Percentiles rank a stretch among this genome's conserved stretches.
phyloP scores from a whole-genome alignment of 1,140 invertebrate genomes.

The Triops longicaudatus region DNA sequence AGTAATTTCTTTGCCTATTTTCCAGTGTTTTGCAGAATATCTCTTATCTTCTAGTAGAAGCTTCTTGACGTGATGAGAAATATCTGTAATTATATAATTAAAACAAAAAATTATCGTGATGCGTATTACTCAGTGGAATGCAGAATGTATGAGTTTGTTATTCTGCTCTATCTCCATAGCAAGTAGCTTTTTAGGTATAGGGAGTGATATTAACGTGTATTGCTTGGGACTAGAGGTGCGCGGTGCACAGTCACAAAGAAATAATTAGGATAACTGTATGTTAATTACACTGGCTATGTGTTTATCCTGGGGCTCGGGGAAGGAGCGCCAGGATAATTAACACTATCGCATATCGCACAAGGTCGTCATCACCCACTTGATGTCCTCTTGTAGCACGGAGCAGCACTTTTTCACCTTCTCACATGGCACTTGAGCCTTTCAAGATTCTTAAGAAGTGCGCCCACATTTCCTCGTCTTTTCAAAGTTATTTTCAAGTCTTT shows the following conservation, averaged over 20 bases:
- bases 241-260: constrained; percentile 11
- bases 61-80: too few relatives aligned
- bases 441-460: neutral
- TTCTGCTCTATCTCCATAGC: neutral
- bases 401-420: neutral
- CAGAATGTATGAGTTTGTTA: too few relatives aligned
- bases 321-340: neutral
- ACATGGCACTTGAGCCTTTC: constrained; percentile 3
- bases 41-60: too few relatives aligned
- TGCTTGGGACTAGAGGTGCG: constrained; percentile 13
- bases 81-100: too few relatives aligned
- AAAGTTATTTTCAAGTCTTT: neutral
- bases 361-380: constrained; percentile 11
- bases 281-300: constrained; percentile 15
- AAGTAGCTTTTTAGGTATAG: neutral
- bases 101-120: too few relatives aligned
- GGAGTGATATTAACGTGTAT: constrained; percentile 15
- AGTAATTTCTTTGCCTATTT: too few relatives aligned
- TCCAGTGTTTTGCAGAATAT: too few relatives aligned
- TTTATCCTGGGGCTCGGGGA: neutral
- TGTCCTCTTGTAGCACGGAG: neutral
- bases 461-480: neutral
- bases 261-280: constrained; percentile 8
- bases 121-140: too few relatives aligned
- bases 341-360: neutral